Evolutionary conservation across 2,888 invertebrate species (phyloP).

Genomic region (Folsomia manolachei): DNA sequence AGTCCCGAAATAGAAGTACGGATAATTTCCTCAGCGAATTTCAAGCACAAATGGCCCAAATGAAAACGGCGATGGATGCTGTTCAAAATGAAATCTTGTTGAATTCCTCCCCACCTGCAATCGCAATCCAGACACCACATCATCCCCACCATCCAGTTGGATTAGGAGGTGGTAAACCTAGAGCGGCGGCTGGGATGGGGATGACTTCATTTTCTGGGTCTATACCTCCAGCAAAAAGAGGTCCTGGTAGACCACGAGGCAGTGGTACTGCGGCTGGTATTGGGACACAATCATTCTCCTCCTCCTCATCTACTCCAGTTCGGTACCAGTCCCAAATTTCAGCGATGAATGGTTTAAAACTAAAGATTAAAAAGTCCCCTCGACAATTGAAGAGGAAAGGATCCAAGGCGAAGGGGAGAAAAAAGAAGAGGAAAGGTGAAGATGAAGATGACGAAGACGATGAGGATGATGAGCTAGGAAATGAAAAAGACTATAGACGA

Average conservation of each 20-base stretch:
- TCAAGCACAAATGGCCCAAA: constrained; percentile 50
- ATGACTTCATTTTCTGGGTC: not conserved
- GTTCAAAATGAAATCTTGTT: constrained; percentile 37
- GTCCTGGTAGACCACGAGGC: not conserved
- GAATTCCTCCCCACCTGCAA: constrained; percentile 19
- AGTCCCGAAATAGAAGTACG: constrained; percentile 35
- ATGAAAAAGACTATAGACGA: constrained; percentile 17
- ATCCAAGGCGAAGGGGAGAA: constrained; percentile 27
- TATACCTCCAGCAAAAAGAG: not conserved
- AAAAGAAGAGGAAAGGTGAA: constrained; percentile 47
- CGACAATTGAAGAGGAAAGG: constrained; percentile 39
- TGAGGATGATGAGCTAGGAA: constrained; percentile 28
- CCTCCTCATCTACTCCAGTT: no score
- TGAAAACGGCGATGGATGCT: constrained; percentile 49
- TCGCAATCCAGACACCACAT: not conserved
- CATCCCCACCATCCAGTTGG: not conserved
- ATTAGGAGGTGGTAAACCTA: not conserved
- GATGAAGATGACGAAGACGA: constrained; percentile 47
- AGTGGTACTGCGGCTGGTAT: not conserved
- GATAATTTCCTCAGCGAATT: constrained; percentile 47
- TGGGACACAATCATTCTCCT: not conserved
- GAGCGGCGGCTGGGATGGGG: not conserved
- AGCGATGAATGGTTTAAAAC: constrained; percentile 67
- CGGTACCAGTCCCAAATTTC: constrained; percentile 64
- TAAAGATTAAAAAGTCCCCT: constrained; percentile 66